Conservation (phyloP, 2,888 invertebrate species). For the Didymodactylos carnosus region DNA sequence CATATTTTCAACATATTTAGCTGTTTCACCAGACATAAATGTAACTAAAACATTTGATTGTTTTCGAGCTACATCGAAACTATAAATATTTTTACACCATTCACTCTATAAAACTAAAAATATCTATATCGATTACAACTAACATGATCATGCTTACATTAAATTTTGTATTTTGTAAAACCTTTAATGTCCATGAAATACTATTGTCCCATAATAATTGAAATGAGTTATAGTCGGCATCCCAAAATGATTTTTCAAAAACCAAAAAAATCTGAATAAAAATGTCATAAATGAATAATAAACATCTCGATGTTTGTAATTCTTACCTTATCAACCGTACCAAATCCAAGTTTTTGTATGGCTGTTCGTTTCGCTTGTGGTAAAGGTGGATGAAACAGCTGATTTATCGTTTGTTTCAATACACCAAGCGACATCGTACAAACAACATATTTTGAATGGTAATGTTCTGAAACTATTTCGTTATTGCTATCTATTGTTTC, state of each 20-base stretch:
- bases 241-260: background rate
- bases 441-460: constrained; percentile 8
- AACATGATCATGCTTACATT: background rate
- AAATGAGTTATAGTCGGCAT: background rate
- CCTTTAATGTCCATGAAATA: background rate
- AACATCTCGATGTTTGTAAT: background rate
- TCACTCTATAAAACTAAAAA: background rate
- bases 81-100: background rate
- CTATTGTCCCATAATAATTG: background rate
- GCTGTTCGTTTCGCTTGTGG: constrained; percentile 7
- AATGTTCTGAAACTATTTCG: background rate
- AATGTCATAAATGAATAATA: background rate
- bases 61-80: background rate
- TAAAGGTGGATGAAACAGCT: constrained; percentile 8
- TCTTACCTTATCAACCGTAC: constrained; percentile 8
- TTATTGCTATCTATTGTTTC: background rate
- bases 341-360: constrained; percentile 15
- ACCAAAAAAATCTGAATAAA: background rate
- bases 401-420: constrained; percentile 4
- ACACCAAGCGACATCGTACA: constrained; percentile 10
- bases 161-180: background rate
- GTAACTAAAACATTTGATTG: background rate
- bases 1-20: background rate
- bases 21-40: background rate
- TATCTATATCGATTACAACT: background rate